Percentiles rank a stretch among this genome's conserved stretches.
These are phyloP conservation scores for Orthosia cruda DNA, from an alignment of 2,888 invertebrate species.

Conservation along the genomic window DNA sequence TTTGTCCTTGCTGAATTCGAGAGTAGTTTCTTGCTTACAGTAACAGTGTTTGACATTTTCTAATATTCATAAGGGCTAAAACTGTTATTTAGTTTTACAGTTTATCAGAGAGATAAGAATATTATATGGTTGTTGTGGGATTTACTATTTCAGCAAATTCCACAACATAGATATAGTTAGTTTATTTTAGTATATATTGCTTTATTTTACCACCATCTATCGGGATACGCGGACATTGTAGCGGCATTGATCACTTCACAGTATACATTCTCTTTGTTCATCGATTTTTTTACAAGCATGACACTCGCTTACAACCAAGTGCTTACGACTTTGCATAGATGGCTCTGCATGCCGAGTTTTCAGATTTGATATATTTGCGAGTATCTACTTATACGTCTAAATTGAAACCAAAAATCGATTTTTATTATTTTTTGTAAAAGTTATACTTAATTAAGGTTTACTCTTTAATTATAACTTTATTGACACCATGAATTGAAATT, in stretches of 20 bases:
- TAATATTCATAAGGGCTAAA: neutral
- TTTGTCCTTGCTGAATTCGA: too few species aligned
- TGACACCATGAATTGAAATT: too few species aligned
- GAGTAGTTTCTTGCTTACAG: neutral
- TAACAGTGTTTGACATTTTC: neutral
- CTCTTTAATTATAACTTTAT: too few species aligned
- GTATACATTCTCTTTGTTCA: slow-evolving; percentile 36
- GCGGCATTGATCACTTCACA: neutral
- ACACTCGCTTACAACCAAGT: slow-evolving; percentile 4
- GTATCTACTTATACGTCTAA: too few species aligned
- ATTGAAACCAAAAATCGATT: neutral
- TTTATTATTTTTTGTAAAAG: neutral
- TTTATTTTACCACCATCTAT: slow-evolving; percentile 46
- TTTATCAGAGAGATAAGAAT: neutral
- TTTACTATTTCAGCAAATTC: too few species aligned
- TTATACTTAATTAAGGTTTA: too few species aligned
- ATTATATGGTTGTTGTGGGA: neutral
- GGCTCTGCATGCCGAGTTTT: slow-evolving; percentile 43
- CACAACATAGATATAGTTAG: too few species aligned
- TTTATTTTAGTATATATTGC: too few species aligned
- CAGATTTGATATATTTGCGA: neutral
- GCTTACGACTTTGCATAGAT: slow-evolving; percentile 40
- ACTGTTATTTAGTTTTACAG: neutral
- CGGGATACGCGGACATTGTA: slow-evolving; percentile 15
- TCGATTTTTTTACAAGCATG: slow-evolving; percentile 38